These are phyloP conservation scores for Brachionus manjavacas DNA, from an alignment of 1,140 invertebrate species.

Conservation along the genomic window DNA sequence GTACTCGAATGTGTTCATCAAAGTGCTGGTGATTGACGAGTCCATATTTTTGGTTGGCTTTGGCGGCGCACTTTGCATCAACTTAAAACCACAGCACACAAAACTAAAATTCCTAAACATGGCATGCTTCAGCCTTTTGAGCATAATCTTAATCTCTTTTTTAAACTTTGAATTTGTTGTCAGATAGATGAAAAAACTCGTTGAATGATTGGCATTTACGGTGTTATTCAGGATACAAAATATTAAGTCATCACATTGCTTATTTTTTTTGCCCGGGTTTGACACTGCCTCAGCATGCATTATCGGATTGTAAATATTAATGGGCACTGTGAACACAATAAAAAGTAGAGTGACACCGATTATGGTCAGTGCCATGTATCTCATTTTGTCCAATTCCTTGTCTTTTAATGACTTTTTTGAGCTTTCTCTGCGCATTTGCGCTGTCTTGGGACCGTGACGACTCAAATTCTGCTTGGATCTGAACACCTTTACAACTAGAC, in stretches of 20 bases:
- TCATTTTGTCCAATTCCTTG: background rate
- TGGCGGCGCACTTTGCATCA: background rate
- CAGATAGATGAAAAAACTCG: conserved; percentile 41
- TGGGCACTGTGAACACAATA: conserved; percentile 34
- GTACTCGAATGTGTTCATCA: background rate
- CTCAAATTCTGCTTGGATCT: background rate
- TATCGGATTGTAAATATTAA: conserved; percentile 27
- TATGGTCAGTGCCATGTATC: conserved; percentile 20
- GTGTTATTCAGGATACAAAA: conserved; percentile 39
- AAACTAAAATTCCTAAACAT: background rate
- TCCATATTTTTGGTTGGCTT: background rate
- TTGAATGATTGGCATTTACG: conserved; percentile 35
- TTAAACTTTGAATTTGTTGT: conserved; percentile 42
- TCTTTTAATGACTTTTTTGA: background rate
- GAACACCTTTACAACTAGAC: background rate
- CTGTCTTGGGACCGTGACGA: background rate
- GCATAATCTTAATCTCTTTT: background rate
- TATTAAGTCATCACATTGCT: conserved; percentile 37
- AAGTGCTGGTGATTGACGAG: background rate
- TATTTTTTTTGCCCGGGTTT: background rate
- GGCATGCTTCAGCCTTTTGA: background rate
- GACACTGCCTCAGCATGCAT: conserved; percentile 18
- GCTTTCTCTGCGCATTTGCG: no score
- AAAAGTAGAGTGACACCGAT: conserved; percentile 39
- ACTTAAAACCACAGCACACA: background rate